Evolutionary conservation across 2,888 invertebrate genomes (phyloP), one percentile per base, ranked within the genome.

Genomic region (Tinea semifulvella): DNA sequence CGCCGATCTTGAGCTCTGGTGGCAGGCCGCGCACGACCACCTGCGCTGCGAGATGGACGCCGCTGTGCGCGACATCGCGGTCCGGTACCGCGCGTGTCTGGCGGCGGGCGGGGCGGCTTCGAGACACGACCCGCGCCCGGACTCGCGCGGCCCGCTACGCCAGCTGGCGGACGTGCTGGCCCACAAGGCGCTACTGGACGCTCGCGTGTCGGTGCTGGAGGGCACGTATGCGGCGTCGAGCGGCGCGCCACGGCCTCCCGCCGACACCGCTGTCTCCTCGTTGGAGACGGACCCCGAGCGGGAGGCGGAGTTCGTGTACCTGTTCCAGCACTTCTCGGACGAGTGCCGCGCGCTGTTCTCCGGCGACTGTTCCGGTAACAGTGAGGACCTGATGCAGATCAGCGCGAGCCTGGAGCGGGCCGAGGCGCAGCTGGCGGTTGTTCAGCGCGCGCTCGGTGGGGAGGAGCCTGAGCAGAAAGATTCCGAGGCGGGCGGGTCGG

Each of bases 121-220:
- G 43, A 60, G 57, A 59, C 44, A 64, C 56, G 55, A 63, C 60
- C 48, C 56, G 61, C 49, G 62, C 61, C 49, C 57, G 57, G 63
- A 58, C 55, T 56, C 58, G 49, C 62, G 63, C 53, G 58, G 56
- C 45, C 52, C 56, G 36, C 53, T 90, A 46, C 76, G 81, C 35
- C 88, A 88, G 60, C 88, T 88, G 56, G 87, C 89, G 10, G 89
- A 89, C 57, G 83, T 90, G 45, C 77, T 89, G 40, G 89, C 89
- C 20, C 89, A 89, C 54, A 90, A 89, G 63, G 88, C 89, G 28
- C 71, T 92, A 47, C 85, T 92, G 45, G 90, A 92, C 69, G 90
- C 91, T 45, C 84, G 90, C 56, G 87, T 91, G 54, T 83, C 85
- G 42, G 87, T 90, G 42, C 75, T 90, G 40, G 85, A 84, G 53